These are phyloP conservation scores for Aulostomus chinensis DNA, from an alignment of 2,797 vertebrate genomes.

Conservation along the genomic window DNA sequence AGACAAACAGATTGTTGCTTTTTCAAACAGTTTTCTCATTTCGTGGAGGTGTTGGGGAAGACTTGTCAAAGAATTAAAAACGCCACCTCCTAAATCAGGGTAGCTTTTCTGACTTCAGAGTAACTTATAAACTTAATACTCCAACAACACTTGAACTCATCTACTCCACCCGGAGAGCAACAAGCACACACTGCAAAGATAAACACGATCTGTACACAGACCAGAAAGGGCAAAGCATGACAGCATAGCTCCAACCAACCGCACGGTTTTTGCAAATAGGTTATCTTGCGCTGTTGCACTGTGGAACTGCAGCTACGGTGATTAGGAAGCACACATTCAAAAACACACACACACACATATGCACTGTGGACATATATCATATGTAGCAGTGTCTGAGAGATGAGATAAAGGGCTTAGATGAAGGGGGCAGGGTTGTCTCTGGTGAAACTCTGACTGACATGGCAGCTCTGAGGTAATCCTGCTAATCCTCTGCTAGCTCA, in stretches of 20 bases:
- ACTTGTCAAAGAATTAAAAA: no score
- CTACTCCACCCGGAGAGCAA: no score
- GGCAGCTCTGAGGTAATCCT: conserved; percentile 74
- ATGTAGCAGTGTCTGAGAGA: conserved; percentile 65
- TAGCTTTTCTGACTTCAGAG: no score
- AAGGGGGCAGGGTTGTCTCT: conserved; percentile 60
- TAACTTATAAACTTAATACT: no score
- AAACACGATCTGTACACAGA: conserved; percentile 37
- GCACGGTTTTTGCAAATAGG: conserved; percentile 17
- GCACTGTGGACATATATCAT: conserved; percentile 54
- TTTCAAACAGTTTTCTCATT: no score
- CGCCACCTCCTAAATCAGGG: no score
- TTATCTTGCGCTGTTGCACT: conserved; percentile 49
- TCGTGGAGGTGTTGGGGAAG: no score
- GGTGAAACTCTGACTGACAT: conserved; percentile 78
- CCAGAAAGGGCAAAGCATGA: conserved; percentile 26
- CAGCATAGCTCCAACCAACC: conserved; percentile 10
- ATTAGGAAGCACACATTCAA: no score
- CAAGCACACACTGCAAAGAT: conserved; percentile 30
- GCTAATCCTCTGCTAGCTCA: conserved; percentile 76
- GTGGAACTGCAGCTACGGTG: conserved; percentile 43
- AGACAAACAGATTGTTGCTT: no score
- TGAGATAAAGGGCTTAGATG: conserved; percentile 79
- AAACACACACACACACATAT: conserved; percentile 25
- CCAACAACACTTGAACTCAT: conserved; percentile 18